Percentiles rank a stretch among this genome's conserved stretches.
Evolutionary conservation across 2,888 invertebrate species (phyloP).

Genomic region (Heliconius ethilla): DNA sequence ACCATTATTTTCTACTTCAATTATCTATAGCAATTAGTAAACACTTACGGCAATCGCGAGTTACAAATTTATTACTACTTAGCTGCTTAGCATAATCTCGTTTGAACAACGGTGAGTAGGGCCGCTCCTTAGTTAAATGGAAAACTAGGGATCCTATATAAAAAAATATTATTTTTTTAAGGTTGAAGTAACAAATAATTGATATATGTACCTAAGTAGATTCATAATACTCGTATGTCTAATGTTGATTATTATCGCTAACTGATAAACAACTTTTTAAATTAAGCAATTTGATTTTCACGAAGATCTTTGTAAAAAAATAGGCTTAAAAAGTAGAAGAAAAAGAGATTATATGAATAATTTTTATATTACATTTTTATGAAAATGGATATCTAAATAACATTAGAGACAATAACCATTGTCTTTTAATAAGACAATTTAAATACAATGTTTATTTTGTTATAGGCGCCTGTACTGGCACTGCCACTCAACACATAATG

Average conservation of each 20-base stretch:
- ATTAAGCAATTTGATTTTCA: no score
- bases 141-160: background rate
- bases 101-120: background rate
- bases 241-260: background rate
- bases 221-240: background rate
- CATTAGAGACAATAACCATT: background rate
- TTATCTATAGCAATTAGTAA: slow-evolving; percentile 11
- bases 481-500: background rate
- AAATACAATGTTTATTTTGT: no score
- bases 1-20: background rate
- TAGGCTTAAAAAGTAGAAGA: no score
- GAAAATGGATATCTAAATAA: background rate
- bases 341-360: no score
- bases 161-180: background rate
- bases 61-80: slow-evolving; percentile 11
- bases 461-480: no score
- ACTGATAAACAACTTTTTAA: background rate
- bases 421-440: no score
- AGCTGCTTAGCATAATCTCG: background rate
- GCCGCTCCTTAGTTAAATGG: background rate
- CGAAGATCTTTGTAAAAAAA: no score
- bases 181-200: background rate
- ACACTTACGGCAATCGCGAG: background rate
- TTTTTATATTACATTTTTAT: background rate
- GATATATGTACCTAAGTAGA: background rate